Evolutionary conservation across 2,113 vertebrate genomes (phyloP).

Genomic region (Acrocephalus kingi): DNA sequence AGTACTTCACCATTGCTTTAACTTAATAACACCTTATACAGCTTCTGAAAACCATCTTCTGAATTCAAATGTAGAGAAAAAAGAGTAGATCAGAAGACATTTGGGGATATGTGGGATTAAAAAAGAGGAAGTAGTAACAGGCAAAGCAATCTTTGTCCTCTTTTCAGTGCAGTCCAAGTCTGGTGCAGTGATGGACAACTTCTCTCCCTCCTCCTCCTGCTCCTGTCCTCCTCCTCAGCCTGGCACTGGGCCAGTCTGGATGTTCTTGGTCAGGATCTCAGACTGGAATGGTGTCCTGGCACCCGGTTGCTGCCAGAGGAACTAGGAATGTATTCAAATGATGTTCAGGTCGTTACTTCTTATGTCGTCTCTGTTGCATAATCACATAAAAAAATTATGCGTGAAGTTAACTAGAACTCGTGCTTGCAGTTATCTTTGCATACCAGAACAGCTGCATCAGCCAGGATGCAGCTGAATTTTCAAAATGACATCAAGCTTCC

Average conservation of each 20-base stretch:
- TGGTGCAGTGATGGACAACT: background rate
- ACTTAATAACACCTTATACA: background rate
- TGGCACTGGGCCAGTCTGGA: background rate
- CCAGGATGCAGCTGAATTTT: conserved; percentile 2
- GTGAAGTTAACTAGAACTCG: background rate
- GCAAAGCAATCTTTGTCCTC: background rate
- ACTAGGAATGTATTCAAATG: background rate
- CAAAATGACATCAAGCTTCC: conserved; percentile 24
- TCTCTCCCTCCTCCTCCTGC: background rate
- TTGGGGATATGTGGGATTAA: background rate
- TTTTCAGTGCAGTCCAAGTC: background rate
- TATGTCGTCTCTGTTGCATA: background rate
- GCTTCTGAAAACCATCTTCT: background rate
- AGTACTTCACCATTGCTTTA: background rate
- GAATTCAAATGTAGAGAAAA: background rate
- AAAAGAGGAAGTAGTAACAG: background rate
- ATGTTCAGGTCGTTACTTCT: background rate
- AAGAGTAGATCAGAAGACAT: background rate
- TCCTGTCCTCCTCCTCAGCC: background rate
- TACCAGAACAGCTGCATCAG: conserved; percentile 6
- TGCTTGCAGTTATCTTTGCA: background rate
- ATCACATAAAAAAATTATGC: background rate
- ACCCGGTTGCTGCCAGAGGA: background rate
- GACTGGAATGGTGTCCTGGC: background rate
- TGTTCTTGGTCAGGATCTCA: background rate